These are phyloP conservation scores for Dinoponera quadriceps DNA, from an alignment of 1,140 invertebrate genomes.

Conservation along the genomic window DNA sequence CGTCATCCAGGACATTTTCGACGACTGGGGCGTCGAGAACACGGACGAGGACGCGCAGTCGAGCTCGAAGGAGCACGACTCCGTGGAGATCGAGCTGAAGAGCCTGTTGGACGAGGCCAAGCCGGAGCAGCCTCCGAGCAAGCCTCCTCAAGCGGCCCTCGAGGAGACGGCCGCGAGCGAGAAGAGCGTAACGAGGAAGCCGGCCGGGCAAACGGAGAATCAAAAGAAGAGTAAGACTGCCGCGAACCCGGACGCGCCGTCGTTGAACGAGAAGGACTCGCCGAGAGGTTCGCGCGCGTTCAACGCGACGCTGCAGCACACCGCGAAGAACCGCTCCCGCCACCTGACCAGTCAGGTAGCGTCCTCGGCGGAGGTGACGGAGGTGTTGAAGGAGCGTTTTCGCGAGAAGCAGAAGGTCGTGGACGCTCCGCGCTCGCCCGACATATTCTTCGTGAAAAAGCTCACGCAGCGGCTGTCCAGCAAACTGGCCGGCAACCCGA, in stretches of 20 bases:
- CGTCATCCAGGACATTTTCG: slow-evolving; percentile 83
- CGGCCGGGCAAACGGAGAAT: slow-evolving; percentile 41
- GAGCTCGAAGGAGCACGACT: slow-evolving; percentile 73
- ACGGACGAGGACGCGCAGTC: slow-evolving; percentile 76
- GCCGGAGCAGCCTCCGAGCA: slow-evolving; percentile 49
- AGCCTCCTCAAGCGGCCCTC: slow-evolving; percentile 40
- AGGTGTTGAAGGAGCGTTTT: slow-evolving; percentile 82
- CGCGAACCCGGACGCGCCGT: neutral
- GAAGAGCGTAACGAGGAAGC: slow-evolving; percentile 12
- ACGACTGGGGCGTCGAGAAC: slow-evolving; percentile 84
- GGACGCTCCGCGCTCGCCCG: slow-evolving; percentile 79
- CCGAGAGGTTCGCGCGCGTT: slow-evolving; percentile 10
- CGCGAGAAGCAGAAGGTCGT: slow-evolving; percentile 81
- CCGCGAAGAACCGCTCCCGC: slow-evolving; percentile 63
- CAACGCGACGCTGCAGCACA: slow-evolving; percentile 33
- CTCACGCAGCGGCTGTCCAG: slow-evolving; percentile 84
- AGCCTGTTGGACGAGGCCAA: slow-evolving; percentile 80
- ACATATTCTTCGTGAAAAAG: slow-evolving; percentile 85
- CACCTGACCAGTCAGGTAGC: slow-evolving; percentile 82
- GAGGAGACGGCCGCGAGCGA: slow-evolving; percentile 66
- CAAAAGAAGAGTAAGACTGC: slow-evolving; percentile 34
- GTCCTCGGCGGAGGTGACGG: slow-evolving; percentile 81
- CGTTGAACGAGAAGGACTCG: slow-evolving; percentile 1
- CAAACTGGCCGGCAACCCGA: slow-evolving; percentile 76
- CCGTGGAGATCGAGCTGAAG: slow-evolving; percentile 82